These are phyloP conservation scores for Eulemur macaco DNA, from an alignment of 2,113 vertebrate genomes.

Conservation along the genomic window DNA sequence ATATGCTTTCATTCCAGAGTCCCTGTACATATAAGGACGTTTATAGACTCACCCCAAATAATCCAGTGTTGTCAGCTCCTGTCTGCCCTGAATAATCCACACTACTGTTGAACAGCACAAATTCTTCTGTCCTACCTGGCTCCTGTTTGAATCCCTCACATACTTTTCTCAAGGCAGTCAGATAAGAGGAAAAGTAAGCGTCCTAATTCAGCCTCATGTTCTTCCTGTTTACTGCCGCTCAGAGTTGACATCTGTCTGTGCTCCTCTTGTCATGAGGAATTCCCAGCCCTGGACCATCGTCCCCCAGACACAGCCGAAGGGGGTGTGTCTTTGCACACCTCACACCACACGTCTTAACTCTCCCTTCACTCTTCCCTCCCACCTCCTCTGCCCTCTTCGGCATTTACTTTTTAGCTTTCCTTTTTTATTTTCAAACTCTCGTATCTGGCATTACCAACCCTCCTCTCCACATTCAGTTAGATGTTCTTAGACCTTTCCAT, in stretches of 20 bases:
- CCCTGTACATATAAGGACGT: neutral
- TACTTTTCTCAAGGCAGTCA: neutral
- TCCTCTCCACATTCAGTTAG: neutral
- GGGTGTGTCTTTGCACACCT: neutral
- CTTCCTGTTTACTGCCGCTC: neutral
- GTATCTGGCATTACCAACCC: neutral
- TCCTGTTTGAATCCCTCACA: neutral
- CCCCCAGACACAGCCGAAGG: neutral
- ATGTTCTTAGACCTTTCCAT: neutral
- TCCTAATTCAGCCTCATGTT: neutral
- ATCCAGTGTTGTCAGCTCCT: neutral
- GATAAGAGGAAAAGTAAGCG: accelerated
- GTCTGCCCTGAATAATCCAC: neutral
- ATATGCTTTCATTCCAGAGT: neutral
- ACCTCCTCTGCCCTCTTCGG: neutral
- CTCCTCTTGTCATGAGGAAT: neutral
- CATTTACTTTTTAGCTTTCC: neutral
- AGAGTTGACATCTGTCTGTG: neutral
- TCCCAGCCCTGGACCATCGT: neutral
- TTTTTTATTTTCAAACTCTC: neutral
- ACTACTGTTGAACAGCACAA: neutral
- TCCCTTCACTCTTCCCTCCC: neutral
- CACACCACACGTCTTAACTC: neutral
- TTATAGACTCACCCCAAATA: neutral
- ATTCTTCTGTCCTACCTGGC: neutral